phyloP scores from a whole-genome alignment of 35 echinoderm and acorn worm genomes.

The Heliocidaris tuberculata region DNA sequence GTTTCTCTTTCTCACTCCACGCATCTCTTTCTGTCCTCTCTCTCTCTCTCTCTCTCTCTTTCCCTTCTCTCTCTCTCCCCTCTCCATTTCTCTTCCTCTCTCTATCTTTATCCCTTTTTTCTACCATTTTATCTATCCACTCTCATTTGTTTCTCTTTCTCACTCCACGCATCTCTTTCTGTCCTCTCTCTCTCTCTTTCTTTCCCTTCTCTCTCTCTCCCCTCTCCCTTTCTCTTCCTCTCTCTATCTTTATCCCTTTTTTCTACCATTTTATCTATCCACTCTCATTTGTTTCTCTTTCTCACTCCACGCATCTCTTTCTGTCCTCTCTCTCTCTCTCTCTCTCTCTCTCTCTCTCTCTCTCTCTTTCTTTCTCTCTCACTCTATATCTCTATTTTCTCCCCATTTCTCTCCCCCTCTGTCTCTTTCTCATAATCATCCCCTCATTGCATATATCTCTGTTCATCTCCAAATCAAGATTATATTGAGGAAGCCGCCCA shows the following conservation, averaged over 20 bases:
- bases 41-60: neutral
- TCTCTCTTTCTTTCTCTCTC: neutral
- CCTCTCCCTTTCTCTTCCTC: neutral
- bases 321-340: neutral
- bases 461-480: neutral
- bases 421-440: too few species aligned
- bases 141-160: too few species aligned
- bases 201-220: neutral
- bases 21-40: too few species aligned
- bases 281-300: neutral
- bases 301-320: neutral
- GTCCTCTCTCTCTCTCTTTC: neutral
- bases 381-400: neutral
- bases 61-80: neutral
- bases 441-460: neutral
- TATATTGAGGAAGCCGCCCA: neutral
- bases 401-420: too few species aligned
- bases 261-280: neutral
- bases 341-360: neutral
- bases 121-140: too few species aligned
- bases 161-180: too few species aligned
- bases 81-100: neutral
- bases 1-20: neutral
- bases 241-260: neutral
- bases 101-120: too few species aligned